Evolutionary conservation across 2,113 vertebrate genomes (phyloP).

Genomic region (Ageneiosus marmoratus): DNA sequence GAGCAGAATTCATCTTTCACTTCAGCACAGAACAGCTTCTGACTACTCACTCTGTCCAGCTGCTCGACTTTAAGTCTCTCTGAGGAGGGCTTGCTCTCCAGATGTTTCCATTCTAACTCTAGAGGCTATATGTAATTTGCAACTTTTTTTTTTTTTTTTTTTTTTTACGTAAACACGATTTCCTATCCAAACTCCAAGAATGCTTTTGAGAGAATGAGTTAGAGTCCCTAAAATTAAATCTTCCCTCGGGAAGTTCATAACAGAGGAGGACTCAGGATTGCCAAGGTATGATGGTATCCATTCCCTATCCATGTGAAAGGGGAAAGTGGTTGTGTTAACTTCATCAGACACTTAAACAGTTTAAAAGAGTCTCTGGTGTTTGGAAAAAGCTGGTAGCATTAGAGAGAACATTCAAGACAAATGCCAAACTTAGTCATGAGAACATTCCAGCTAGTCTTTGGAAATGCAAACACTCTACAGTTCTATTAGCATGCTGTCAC

Average conservation of each 20-base stretch:
- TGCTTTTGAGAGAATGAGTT: neutral
- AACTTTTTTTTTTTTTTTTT: slow-evolving; percentile 61
- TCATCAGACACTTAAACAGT: slow-evolving; percentile 13
- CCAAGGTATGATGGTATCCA: slow-evolving; percentile 47
- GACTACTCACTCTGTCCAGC: slow-evolving; percentile 60
- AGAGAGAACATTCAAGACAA: neutral
- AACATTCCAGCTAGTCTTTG: neutral
- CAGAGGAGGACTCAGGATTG: slow-evolving; percentile 7
- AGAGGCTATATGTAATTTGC: slow-evolving; percentile 81
- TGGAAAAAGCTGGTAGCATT: slow-evolving; percentile 16
- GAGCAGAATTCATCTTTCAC: slow-evolving; percentile 75
- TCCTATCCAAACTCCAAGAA: slow-evolving; percentile 14
- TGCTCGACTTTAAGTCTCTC: slow-evolving; percentile 74
- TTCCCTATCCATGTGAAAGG: neutral
- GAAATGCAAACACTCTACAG: slow-evolving; percentile 17
- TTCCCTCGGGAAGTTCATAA: neutral
- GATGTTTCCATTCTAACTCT: slow-evolving; percentile 83
- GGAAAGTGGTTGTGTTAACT: slow-evolving; percentile 10
- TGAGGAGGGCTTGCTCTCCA: slow-evolving; percentile 82
- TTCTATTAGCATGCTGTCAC: neutral
- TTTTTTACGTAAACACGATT: slow-evolving; percentile 74
- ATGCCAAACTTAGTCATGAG: slow-evolving; percentile 21
- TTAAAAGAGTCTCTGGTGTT: slow-evolving; percentile 13
- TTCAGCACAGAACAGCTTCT: slow-evolving; percentile 46
- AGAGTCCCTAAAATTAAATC: slow-evolving; percentile 36